phyloP scores from a whole-genome alignment of 1,140 invertebrate genomes.

The Pomacea maculata region DNA sequence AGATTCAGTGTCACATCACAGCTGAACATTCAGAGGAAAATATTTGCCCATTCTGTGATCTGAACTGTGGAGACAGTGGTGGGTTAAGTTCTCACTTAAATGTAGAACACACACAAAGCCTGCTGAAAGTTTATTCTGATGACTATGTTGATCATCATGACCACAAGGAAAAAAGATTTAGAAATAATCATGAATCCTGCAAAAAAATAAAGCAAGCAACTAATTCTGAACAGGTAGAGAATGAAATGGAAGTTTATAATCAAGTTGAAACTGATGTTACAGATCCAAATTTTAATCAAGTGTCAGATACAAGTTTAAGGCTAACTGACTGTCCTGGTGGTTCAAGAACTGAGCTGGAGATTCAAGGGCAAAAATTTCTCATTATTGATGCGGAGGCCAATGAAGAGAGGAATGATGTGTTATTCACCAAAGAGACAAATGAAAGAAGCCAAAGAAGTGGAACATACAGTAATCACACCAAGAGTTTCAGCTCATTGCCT shows the following conservation, averaged over 20 bases:
- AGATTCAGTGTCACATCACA: conserved; percentile 24
- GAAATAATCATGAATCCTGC: too few species aligned
- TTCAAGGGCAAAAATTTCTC: too few species aligned
- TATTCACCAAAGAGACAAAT: too few species aligned
- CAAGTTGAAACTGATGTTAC: background rate
- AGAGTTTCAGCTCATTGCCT: too few species aligned
- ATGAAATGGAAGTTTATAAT: too few species aligned
- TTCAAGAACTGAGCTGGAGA: too few species aligned
- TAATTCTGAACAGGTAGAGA: too few species aligned
- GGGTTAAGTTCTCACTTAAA: conserved; percentile 18
- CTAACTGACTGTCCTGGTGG: conserved; percentile 8
- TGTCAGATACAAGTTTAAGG: conserved; percentile 5
- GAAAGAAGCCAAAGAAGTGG: too few species aligned
- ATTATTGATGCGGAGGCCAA: too few species aligned
- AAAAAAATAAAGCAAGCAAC: too few species aligned
- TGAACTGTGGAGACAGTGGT: conserved; percentile 25
- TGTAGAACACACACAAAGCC: background rate
- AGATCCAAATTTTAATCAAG: background rate
- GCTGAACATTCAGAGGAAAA: conserved; percentile 18
- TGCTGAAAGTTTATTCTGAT: background rate
- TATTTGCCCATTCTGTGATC: conserved; percentile 25
- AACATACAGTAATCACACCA: too few species aligned
- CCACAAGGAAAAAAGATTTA: background rate
- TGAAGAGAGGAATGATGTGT: too few species aligned
- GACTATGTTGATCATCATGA: background rate